Conservation (phyloP, 2,888 invertebrate genomes). For the Mesorhabditis spiculigera region DNA sequence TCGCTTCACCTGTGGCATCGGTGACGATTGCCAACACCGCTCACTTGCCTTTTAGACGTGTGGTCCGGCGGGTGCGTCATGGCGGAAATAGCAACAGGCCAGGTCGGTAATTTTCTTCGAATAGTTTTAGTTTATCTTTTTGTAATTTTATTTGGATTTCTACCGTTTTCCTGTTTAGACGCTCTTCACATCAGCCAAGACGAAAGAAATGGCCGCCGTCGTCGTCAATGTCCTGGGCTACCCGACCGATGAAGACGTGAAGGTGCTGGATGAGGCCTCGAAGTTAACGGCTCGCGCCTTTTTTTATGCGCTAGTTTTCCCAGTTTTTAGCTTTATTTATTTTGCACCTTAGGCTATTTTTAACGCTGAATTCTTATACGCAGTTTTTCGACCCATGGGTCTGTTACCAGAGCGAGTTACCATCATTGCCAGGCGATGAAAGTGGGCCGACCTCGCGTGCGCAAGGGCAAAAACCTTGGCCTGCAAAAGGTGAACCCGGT, state of each 20-base stretch:
- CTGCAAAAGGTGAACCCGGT: neutral
- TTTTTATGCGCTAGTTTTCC: too few relatives aligned
- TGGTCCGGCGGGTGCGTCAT: constrained; percentile 51
- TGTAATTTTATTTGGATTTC: neutral
- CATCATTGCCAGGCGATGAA: neutral
- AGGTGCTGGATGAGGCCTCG: constrained; percentile 23
- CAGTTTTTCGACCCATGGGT: too few relatives aligned
- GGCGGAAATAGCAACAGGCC: constrained; percentile 31
- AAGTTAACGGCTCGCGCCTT: too few relatives aligned
- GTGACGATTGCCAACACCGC: constrained; percentile 8
- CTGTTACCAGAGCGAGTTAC: too few relatives aligned
- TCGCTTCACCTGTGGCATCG: constrained; percentile 36
- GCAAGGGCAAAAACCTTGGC: neutral
- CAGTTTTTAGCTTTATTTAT: too few relatives aligned
- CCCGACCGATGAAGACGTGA: constrained; percentile 41
- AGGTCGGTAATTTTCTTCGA: neutral
- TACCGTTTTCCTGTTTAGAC: neutral
- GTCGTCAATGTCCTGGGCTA: constrained; percentile 43
- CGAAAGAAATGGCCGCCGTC: constrained; percentile 15
- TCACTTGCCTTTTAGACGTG: constrained; percentile 23
- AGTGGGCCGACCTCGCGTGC: neutral
- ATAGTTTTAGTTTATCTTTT: neutral
- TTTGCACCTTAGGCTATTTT: neutral
- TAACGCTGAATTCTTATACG: neutral
- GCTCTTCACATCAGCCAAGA: neutral